Percentiles rank a stretch among this genome's conserved stretches.
phyloP scores from a whole-genome alignment of 2,888 invertebrate species.

The Macrophya annulata region DNA sequence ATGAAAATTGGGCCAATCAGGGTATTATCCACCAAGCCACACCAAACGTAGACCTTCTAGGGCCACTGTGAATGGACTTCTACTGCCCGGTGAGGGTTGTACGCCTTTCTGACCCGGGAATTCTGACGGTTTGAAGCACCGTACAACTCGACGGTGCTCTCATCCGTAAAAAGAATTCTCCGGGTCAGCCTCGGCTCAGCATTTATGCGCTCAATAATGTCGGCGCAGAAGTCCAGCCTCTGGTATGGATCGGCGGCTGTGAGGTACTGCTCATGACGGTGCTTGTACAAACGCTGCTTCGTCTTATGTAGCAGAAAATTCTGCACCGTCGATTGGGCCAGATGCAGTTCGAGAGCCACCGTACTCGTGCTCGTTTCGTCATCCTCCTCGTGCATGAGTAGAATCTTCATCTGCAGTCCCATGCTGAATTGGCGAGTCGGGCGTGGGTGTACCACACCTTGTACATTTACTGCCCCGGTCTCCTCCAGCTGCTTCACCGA shows the following conservation, averaged over 20 bases:
- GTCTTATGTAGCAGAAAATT: not conserved
- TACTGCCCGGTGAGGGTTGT: not conserved
- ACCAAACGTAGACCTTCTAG: not conserved
- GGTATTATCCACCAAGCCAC: not conserved
- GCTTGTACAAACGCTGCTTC: not conserved
- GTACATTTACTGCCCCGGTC: no score
- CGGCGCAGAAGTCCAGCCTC: not conserved
- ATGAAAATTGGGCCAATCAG: not conserved
- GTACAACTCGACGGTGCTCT: not conserved
- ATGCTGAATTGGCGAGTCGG: no score
- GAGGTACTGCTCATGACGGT: not conserved
- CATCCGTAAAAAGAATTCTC: not conserved
- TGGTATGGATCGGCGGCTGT: not conserved
- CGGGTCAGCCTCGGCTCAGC: not conserved
- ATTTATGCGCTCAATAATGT: not conserved
- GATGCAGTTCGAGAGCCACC: not conserved
- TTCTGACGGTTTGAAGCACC: not conserved
- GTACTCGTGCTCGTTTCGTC: not conserved
- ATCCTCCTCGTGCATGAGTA: no score
- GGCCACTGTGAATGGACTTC: not conserved
- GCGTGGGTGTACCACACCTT: no score
- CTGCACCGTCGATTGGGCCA: not conserved
- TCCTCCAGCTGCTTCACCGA: no score
- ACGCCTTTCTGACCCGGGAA: not conserved
- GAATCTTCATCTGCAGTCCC: no score